Evolutionary conservation across 2,888 invertebrate species (phyloP), one percentile per base, ranked within the genome.

Genomic region (Chrysina gloriosa): DNA sequence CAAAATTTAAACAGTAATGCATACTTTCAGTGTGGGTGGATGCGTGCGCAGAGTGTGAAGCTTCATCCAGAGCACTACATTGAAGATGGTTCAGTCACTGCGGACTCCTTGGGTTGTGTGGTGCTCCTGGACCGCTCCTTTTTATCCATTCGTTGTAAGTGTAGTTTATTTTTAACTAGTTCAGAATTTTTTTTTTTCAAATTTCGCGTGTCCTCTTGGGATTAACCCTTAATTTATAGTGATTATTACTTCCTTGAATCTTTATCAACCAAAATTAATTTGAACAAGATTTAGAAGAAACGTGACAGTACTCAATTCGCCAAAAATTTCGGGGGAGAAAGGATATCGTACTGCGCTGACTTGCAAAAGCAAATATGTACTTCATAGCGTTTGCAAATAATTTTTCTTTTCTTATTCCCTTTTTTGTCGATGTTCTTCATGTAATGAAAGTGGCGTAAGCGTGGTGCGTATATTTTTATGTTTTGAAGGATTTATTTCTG

Each of bases 21-120:
- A 65, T 65, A 65, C 39, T 65, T 63, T 45, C 5, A 36, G 34
- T 47, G 68, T 68, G 54, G 68, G 65, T 63, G 73, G 71, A 47
- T 73, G 76, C 75, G 75, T 71, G 73, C 74, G 75, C 73, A 68
- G 39, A 19, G 36, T 34, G 50, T 36, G 63, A 66, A 70, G 70
- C 71, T 72, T 71, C 72, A 16, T 65, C 70, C 71, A 36, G 27
- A 63, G 68, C 54, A 54, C 42, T 56, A 36, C 21, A 66, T 67
- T 69, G 25, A 67, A 67, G 67, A 61, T 68, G 69, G 70, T 65
- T 72, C 80, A 83, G 83, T 83, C 83, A 81, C 82, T 82, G 80
- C 81, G 82, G 80, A 79, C 82, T 83, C 83, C 81, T 79, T 76
- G 82, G 81, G 81, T 82, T 81, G 82, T 82, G 83, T 82, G 80